phyloP scores from a whole-genome alignment of 2,113 vertebrate genomes.

The Glareola pratincola region DNA sequence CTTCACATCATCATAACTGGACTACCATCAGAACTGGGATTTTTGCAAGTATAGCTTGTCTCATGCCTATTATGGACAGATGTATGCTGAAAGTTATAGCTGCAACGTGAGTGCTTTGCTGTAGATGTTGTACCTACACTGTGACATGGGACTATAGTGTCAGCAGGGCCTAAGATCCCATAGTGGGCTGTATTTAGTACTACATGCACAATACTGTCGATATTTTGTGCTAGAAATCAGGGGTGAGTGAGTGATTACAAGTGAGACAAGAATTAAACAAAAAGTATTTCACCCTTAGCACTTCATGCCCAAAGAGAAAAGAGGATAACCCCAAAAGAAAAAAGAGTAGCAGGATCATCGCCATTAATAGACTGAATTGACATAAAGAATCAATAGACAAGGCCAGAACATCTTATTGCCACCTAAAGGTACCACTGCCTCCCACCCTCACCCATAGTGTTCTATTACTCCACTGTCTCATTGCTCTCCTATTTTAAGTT shows the following conservation, averaged over 20 bases:
- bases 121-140: accelerated
- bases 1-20: neutral
- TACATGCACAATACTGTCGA: neutral
- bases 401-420: neutral
- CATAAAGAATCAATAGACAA: neutral
- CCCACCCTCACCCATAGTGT: accelerated
- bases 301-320: neutral
- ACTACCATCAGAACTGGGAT: neutral
- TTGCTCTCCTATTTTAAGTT: neutral
- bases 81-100: neutral
- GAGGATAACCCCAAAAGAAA: neutral
- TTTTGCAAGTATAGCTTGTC: neutral
- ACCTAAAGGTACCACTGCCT: neutral
- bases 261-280: neutral
- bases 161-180: neutral
- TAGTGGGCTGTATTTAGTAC: neutral
- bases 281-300: neutral
- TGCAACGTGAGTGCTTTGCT: accelerated
- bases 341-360: neutral
- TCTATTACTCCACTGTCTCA: neutral
- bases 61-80: neutral
- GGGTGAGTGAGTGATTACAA: neutral
- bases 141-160: accelerated
- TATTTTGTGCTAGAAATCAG: neutral
- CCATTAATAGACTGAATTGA: neutral